Conservation (phyloP, 1,140 invertebrate genomes). For the Papilio helenus region DNA sequence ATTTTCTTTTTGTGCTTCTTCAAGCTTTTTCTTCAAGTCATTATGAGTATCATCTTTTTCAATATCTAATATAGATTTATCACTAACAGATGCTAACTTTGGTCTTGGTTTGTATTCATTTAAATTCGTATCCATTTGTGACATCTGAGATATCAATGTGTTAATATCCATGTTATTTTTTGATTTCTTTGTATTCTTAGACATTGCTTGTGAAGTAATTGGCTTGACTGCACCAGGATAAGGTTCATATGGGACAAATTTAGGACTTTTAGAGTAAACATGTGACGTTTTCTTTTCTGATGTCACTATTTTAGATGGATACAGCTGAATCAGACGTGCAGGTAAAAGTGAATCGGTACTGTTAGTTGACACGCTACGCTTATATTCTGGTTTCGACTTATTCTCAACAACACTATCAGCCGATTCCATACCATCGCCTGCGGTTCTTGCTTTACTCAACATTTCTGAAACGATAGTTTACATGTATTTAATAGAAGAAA, state of each 20-base stretch:
- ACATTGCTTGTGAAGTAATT: slow-evolving; percentile 84
- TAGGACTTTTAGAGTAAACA: slow-evolving; percentile 86
- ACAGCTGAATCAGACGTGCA: slow-evolving; percentile 67
- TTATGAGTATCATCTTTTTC: slow-evolving; percentile 59
- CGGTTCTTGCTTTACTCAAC: slow-evolving; percentile 78
- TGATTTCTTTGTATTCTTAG: slow-evolving; percentile 75
- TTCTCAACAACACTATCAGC: slow-evolving; percentile 56
- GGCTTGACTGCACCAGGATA: slow-evolving; percentile 93
- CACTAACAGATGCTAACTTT: slow-evolving; percentile 82
- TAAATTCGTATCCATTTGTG: slow-evolving; percentile 84
- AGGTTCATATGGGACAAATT: slow-evolving; percentile 94
- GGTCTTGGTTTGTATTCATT: slow-evolving; percentile 76
- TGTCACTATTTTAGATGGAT: slow-evolving; percentile 63
- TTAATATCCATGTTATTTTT: slow-evolving; percentile 89
- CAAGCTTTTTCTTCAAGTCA: slow-evolving; percentile 73
- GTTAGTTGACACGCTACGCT: slow-evolving; percentile 41
- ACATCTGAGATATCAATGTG: slow-evolving; percentile 87
- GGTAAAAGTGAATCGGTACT: slow-evolving; percentile 54
- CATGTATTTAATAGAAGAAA: neutral
- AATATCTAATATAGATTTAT: slow-evolving; percentile 57
- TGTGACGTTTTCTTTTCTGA: slow-evolving; percentile 64
- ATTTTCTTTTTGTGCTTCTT: slow-evolving; percentile 66
- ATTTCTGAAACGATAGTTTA: slow-evolving; percentile 58
- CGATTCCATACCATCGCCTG: slow-evolving; percentile 85
- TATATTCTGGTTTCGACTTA: slow-evolving; percentile 45